Conservation (phyloP, 2,888 invertebrate species). For the Aspidiotus destructor region DNA sequence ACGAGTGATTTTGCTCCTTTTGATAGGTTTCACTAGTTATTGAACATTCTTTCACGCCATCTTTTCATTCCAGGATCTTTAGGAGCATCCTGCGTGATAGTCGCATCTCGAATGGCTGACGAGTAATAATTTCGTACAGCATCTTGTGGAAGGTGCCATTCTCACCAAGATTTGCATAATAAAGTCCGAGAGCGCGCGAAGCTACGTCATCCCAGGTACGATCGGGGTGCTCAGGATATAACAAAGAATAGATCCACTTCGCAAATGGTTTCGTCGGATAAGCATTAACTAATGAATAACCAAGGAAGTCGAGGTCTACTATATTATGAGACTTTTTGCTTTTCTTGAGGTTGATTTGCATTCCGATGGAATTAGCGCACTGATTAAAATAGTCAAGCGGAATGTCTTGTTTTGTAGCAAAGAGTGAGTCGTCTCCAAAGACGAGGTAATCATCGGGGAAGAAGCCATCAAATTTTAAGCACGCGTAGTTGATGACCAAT, state of each 20-base stretch:
- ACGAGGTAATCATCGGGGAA: conserved; percentile 3
- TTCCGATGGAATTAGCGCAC: not conserved
- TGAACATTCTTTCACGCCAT: too few species aligned
- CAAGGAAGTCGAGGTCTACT: conserved; percentile 5
- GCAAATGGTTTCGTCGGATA: not conserved
- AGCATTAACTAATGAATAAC: conserved; percentile 2
- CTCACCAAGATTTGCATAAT: not conserved
- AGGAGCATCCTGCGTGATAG: too few species aligned
- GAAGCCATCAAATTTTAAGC: not conserved
- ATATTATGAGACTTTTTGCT: not conserved
- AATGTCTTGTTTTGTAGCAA: not conserved
- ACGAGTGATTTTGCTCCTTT: too few species aligned
- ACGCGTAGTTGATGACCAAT: conserved; percentile 12
- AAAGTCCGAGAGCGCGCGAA: conserved; percentile 9
- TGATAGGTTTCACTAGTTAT: too few species aligned
- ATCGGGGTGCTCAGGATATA: conserved; percentile 14
- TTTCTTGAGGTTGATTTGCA: conserved; percentile 8
- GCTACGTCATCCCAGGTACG: conserved; percentile 8
- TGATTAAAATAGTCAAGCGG: not conserved
- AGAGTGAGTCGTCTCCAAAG: conserved; percentile 16
- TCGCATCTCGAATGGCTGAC: not conserved
- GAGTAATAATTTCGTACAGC: not conserved
- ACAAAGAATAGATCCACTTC: not conserved
- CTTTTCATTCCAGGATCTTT: too few species aligned
- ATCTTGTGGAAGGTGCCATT: not conserved